Base-by-base conservation (phyloP, 2,888 invertebrate species). In the Ophion obscuratus region DNA sequence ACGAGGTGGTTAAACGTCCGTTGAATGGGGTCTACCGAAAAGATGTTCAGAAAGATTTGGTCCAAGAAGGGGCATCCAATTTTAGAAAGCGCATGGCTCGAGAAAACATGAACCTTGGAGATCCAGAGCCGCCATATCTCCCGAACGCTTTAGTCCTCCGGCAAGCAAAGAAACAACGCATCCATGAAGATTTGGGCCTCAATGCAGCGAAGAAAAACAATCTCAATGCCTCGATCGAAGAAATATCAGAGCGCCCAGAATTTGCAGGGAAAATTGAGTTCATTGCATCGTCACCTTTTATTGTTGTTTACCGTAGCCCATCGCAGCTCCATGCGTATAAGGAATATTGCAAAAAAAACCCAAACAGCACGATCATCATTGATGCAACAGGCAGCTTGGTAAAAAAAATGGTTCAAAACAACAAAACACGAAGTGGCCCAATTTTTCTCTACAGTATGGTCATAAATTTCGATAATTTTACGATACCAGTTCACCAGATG, bases 341-440 rank as follows among this genome's bases (percentile, higher is more conserved):
- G 11, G 66, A 66, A 14, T 66, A 36, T 17, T 66, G 66, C n/a
- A 31, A 36, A 36, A 66, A n/a, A 66, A 66, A 66, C 4, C 14
- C 27, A 66, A 14, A 66, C 7, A 66, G 31, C 31, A 66, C 14
- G 27, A 31, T 66, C 0, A 17, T 66, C 3, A 17, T 66, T 6
- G 66, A 66, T 36, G 66, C 66, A 66, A 66, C 66, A 4, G 66
- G 66, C 4, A 36, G 36, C n/a, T 36, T 66, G 14, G 66, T 66
- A 14, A 66, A 36, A 66, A 66, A 66, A 66, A 14, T 66, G 14
- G n/a, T 0, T 36, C 20, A 7, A 27, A 66, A 66, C 66, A 66
- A 36, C 31, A 57, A 57, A 57, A 66, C 36, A 20, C 10, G 27
- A 62, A 11, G 24, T 36, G 66, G 66, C 11, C 66, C 27, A 14